These are phyloP conservation scores for Drosophila mayaguana DNA, from an alignment of 2,888 invertebrate species.

Conservation along the genomic window DNA sequence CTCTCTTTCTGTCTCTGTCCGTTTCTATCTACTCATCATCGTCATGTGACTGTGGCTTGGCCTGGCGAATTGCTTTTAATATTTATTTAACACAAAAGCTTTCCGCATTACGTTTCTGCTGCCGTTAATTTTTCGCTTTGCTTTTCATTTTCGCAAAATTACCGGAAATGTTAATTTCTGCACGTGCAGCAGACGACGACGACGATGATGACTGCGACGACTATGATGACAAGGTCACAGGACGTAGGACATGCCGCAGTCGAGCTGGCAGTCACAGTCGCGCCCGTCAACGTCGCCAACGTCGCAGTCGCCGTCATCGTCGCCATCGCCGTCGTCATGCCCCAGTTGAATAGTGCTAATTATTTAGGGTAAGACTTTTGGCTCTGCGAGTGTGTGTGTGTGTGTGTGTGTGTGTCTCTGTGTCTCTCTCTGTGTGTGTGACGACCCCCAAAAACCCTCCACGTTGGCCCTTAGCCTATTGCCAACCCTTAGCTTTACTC, in stretches of 20 bases:
- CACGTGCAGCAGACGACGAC: conserved; percentile 72
- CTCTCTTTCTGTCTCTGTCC: background rate
- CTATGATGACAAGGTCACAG: conserved; percentile 55
- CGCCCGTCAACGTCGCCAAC: conserved; percentile 72
- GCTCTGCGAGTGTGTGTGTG: conserved; percentile 22
- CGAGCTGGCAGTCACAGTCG: conserved; percentile 61
- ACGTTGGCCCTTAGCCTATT: conserved; percentile 73
- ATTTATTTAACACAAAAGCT: conserved; percentile 80
- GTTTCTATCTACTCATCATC: conserved; percentile 31
- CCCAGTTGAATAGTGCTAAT: conserved; percentile 83
- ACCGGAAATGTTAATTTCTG: conserved; percentile 81
- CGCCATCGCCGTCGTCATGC: conserved; percentile 59
- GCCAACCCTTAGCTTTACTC: conserved; percentile 63
- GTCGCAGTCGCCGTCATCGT: conserved; percentile 31
- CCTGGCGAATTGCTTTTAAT: conserved; percentile 76
- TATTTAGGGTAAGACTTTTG: conserved; percentile 79
- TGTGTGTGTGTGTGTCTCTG: conserved; percentile 13
- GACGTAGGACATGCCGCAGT: conserved; percentile 41
- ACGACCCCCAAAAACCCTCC: conserved; percentile 58
- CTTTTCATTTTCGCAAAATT: conserved; percentile 81
- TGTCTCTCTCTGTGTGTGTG: conserved; percentile 21
- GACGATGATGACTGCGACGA: conserved; percentile 14
- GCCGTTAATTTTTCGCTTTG: conserved; percentile 80
- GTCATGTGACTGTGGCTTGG: conserved; percentile 49
- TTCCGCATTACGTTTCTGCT: conserved; percentile 76